phyloP scores from a whole-genome alignment of 2,797 vertebrate species.

The Sitta carolinensis region DNA sequence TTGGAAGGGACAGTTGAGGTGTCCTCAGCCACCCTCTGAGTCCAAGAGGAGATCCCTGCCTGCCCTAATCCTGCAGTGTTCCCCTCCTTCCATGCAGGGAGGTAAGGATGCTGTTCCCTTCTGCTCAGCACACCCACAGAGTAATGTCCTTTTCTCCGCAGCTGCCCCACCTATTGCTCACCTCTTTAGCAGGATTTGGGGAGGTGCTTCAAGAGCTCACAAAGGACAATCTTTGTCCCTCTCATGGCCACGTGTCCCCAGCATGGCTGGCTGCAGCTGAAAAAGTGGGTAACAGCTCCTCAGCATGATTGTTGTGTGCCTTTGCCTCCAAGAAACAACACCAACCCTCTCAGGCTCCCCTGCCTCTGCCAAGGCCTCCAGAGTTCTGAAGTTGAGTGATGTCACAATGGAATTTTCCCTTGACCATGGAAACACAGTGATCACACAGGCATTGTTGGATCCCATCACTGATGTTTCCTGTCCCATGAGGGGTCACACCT shows the following conservation, averaged over 20 bases:
- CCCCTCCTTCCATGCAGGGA: neutral
- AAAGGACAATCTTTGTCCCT: neutral
- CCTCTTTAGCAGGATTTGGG: neutral
- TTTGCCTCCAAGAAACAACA: neutral
- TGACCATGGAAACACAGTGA: neutral
- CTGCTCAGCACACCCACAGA: neutral
- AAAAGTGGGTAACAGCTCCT: neutral
- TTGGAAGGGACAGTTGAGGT: neutral
- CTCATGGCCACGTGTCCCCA: neutral
- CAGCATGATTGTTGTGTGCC: neutral
- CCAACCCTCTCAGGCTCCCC: too few species aligned
- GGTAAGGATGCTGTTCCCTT: neutral
- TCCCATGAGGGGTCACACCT: neutral
- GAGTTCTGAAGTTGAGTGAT: neutral
- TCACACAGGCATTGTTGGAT: neutral
- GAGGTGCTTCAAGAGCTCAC: neutral
- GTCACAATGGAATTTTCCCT: slow-evolving; percentile 35
- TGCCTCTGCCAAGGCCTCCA: neutral
- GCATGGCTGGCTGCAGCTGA: neutral
- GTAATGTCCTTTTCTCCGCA: neutral
- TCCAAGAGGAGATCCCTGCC: neutral
- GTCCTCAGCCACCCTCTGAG: neutral
- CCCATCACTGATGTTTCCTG: neutral
- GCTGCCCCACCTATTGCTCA: neutral
- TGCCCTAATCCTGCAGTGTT: neutral